Evolutionary conservation across 2,888 invertebrate species (phyloP), one percentile per base, ranked within the genome.

Genomic region (Apoda limacodes): DNA sequence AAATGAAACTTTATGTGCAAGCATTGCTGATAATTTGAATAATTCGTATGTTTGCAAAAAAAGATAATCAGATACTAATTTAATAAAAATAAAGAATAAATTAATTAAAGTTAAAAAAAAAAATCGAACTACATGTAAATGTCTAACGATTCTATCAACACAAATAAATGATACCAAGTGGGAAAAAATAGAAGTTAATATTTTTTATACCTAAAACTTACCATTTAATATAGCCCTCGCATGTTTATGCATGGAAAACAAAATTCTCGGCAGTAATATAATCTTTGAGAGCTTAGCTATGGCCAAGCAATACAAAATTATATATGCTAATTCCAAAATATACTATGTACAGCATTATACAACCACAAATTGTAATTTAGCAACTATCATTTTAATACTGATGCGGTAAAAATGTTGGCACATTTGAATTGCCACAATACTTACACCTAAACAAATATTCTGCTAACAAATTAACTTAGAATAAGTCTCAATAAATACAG

Each of bases 351-450:
- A 78, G 65, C 65, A 57, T 62, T 67, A 55, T 63, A 65, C 60
- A 58, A 51, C 68, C 71, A 72, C 63, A 52, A 64, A 62, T 61
- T 59, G 64, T 57, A 52, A 50, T 71, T 76, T 76, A 76, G 75
- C 75, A 71, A 70, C 74, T 78, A 76, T 69, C 7, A 46, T 52
- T 56, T 72, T 68, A 80, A 82, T 81, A 81, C 80, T 81, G 81
- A 74, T 68, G 67, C 72, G 81, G 80, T 82, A 81, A 82, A 82
- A 82, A 80, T 72, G 75, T 76, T 82, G 80, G 81, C 81, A 81
- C 78, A 61, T 57, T 64, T 48, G 60, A 61, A 60, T 67, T 45
- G 71, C 75, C 74, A 52, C 50, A 53, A 57, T 55, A 38, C 60
- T 69, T 66, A 64, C 46, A 40, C 48, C 60, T 70, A 71, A 70